These are phyloP conservation scores for Cryptomyrus ogoouensis DNA, from an alignment of 2,113 vertebrate species.

Conservation along the genomic window DNA sequence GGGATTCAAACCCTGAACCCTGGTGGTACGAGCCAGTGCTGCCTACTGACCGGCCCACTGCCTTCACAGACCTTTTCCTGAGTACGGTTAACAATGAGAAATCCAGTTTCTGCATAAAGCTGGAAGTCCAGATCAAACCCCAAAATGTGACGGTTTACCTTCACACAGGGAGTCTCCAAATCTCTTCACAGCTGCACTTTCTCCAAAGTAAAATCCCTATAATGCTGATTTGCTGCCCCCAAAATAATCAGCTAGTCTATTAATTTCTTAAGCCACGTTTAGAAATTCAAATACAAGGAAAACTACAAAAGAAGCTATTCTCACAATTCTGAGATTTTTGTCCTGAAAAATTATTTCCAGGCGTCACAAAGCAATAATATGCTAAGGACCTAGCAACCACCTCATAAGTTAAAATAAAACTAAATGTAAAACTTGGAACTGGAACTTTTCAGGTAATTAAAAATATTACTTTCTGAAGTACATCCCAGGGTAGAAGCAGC, in stretches of 20 bases:
- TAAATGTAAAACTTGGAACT: background rate
- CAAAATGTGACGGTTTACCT: background rate
- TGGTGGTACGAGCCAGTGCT: background rate
- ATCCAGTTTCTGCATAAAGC: background rate
- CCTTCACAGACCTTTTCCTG: background rate
- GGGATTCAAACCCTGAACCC: background rate
- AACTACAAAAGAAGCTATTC: background rate
- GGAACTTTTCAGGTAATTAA: background rate
- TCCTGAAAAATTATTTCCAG: background rate
- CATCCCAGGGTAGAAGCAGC: background rate
- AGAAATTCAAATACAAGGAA: background rate
- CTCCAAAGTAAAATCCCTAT: background rate
- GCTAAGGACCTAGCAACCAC: background rate
- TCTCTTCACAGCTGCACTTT: background rate
- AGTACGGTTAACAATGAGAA: background rate
- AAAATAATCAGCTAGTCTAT: background rate
- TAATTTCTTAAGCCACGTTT: constrained; percentile 7
- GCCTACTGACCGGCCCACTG: background rate
- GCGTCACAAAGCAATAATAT: background rate
- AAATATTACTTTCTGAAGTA: background rate
- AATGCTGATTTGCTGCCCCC: background rate
- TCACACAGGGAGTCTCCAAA: background rate
- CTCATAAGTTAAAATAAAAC: background rate
- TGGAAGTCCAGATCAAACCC: background rate
- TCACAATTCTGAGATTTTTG: background rate